These are phyloP conservation scores for Blastobasis adustella DNA, from an alignment of 2,888 invertebrate species.

Conservation along the genomic window DNA sequence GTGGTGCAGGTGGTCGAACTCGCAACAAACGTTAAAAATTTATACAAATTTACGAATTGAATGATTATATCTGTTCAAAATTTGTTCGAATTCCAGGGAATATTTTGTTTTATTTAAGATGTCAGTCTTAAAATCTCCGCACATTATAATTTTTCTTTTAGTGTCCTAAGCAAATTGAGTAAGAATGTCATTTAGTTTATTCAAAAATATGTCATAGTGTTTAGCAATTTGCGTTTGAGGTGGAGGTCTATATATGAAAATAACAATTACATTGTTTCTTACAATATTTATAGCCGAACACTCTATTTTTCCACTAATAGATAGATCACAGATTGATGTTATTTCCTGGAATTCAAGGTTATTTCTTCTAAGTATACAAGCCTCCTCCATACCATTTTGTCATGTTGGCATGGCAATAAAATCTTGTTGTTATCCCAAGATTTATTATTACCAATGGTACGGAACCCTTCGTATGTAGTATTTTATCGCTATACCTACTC, in stretches of 20 bases:
- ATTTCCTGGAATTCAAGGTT: background rate
- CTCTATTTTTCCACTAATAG: background rate
- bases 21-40: too few relatives aligned
- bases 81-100: background rate
- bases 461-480: too few relatives aligned
- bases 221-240: background rate
- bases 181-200: background rate
- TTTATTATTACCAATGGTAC: too few relatives aligned
- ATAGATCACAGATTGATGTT: background rate
- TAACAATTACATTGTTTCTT: conserved; percentile 3
- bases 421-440: too few relatives aligned
- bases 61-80: conserved; percentile 3
- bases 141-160: background rate
- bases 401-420: too few relatives aligned
- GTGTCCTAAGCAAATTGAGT: background rate
- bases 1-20: too few relatives aligned
- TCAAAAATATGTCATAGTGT: background rate
- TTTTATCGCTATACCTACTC: too few relatives aligned
- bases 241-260: conserved; percentile 7
- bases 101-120: background rate
- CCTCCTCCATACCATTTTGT: conserved; percentile 1
- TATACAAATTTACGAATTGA: too few relatives aligned
- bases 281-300: conserved; percentile 1
- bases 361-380: conserved; percentile 4
- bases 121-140: conserved; percentile 10